Evolutionary conservation across 2,888 invertebrate species (phyloP), one percentile per base, ranked within the genome.

Genomic region (Rutpela maculata): DNA sequence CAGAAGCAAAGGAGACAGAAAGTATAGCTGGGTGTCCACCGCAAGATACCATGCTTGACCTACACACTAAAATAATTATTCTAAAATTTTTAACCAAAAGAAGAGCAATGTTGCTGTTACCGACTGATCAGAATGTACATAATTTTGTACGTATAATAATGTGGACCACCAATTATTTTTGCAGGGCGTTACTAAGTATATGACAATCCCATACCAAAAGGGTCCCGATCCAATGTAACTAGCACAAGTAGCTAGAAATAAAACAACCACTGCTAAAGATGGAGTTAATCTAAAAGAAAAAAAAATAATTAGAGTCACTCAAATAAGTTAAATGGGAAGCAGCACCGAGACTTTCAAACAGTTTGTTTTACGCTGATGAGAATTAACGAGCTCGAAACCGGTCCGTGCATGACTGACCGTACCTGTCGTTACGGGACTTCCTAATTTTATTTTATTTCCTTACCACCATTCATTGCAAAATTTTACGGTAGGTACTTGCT

Each of bases 21-120:
- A 88, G 82, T 90, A 92, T 38, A 92, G 83, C 82, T 92, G 92
- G 81, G 91, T 92, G 78, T 92, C 92, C 18, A 92, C 91, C 1
- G 91, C 90, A 65, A 92, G 85, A 81, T 92, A 92, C 92, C 92
- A 92, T 0, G 91, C 89, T 79, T 92, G 92, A 57, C 88, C 88
- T 57, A 92, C 83, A 82, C 92, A 92, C 82, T 82, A 66, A 72
- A 80, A 78, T 15, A 12, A 59, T 19, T 15, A 57, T 62, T 65
- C 12, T n/a, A 2, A 10, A 31, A 18, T 38, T 35, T 35, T 17
- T n/a, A 50, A 50, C 1, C n/a, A n/a, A 19, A 66, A 15, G 43
- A 50, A 50, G 6, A 5, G 66, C 5, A n/a, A 12, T 43, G 1
- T 66, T 31, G 4, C 4, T 19, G 2, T 59, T 69, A 69, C 69